phyloP scores from a whole-genome alignment of 1,140 invertebrate genomes.

The Helicoverpa armigera region DNA sequence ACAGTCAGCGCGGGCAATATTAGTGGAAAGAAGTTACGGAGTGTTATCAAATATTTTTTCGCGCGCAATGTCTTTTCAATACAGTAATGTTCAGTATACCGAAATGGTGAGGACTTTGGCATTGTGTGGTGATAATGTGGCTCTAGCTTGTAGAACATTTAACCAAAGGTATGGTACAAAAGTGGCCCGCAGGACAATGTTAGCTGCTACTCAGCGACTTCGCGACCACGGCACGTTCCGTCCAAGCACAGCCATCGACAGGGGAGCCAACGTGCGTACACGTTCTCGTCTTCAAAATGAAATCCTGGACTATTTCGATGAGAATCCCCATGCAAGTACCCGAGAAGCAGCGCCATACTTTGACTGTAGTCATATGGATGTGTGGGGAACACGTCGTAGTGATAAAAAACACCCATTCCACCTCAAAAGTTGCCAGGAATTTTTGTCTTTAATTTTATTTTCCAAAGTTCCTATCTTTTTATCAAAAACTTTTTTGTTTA shows the following conservation, averaged over 20 bases:
- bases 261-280: constrained; percentile 9
- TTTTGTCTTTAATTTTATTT: neutral
- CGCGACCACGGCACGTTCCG: constrained; percentile 5
- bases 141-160: neutral
- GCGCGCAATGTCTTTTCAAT: neutral
- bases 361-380: constrained; percentile 2
- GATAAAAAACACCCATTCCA: neutral
- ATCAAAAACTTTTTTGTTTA: neutral
- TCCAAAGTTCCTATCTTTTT: neutral
- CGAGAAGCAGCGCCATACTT: constrained; percentile 12
- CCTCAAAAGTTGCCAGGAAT: neutral
- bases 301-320: constrained; percentile 8
- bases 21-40: neutral
- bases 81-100: constrained; percentile 9
- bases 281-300: constrained; percentile 9
- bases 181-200: constrained; percentile 6
- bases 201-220: constrained; percentile 23
- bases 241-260: constrained; percentile 8
- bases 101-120: constrained; percentile 14
- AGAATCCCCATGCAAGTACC: constrained; percentile 10
- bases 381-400: constrained; percentile 7
- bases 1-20: neutral
- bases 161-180: constrained; percentile 4
- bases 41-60: neutral
- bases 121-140: neutral